Percentiles rank a stretch among this genome's conserved stretches.
Evolutionary conservation across 1,140 invertebrate genomes (phyloP).

Genomic region (Drosophila sp.): DNA sequence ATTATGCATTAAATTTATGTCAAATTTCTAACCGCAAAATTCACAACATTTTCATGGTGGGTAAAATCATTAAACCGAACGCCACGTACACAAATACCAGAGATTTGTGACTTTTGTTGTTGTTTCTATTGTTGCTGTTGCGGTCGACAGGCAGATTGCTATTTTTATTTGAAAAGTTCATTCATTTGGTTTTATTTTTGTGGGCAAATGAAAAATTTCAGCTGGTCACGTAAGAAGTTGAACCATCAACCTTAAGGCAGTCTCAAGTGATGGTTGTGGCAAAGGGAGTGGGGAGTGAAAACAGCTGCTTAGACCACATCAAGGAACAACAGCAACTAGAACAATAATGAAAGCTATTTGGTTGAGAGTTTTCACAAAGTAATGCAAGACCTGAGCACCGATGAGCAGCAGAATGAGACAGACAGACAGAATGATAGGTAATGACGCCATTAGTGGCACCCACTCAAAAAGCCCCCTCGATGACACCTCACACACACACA

Average conservation of each 20-base stretch:
- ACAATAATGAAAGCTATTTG: constrained; percentile 61
- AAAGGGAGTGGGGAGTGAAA: constrained; percentile 15
- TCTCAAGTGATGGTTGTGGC: constrained; percentile 23
- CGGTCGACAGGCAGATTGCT: constrained; percentile 51
- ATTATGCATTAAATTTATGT: constrained; percentile 70
- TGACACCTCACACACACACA: constrained; percentile 43
- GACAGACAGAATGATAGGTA: constrained; percentile 51
- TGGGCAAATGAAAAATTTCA: constrained; percentile 69
- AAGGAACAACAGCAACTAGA: constrained; percentile 44
- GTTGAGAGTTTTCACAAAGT: constrained; percentile 68
- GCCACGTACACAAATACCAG: constrained; percentile 57
- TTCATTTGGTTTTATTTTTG: constrained; percentile 72
- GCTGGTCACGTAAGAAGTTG: constrained; percentile 68
- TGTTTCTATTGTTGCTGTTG: constrained; percentile 37
- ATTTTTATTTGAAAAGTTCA: constrained; percentile 79
- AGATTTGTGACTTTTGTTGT: constrained; percentile 52
- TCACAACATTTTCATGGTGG: constrained; percentile 34
- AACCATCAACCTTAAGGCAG: constrained; percentile 21
- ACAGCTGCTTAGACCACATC: constrained; percentile 65
- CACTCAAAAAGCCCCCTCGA: constrained; percentile 58
- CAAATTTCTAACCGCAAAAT: constrained; percentile 46
- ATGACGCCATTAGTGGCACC: constrained; percentile 77
- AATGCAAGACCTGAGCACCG: constrained; percentile 49
- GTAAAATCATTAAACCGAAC: constrained; percentile 40
- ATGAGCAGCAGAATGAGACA: not conserved